Conservation (phyloP, 2,797 vertebrate genomes). For the Acanthurus tractus region DNA sequence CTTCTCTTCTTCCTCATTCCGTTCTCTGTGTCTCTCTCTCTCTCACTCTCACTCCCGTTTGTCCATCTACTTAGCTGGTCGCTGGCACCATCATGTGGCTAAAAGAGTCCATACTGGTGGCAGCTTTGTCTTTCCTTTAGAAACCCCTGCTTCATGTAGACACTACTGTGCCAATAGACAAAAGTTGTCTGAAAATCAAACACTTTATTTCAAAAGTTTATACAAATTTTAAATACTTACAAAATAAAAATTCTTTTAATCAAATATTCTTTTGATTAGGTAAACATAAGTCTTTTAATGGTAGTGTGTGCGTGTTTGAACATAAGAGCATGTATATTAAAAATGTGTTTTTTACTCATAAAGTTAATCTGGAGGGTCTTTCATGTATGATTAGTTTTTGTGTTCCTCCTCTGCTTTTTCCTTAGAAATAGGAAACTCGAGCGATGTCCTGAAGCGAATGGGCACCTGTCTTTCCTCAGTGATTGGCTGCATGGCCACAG, state of each 20-base stretch:
- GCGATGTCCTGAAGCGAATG: conserved; percentile 74
- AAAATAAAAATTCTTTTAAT: conserved; percentile 55
- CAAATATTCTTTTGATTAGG: not conserved
- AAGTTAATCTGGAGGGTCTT: not conserved
- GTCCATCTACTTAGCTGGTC: not conserved
- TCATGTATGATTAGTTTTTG: conserved; percentile 44
- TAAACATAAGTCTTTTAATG: conserved; percentile 55
- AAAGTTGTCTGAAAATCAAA: conserved; percentile 22
- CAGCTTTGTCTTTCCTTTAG: not conserved
- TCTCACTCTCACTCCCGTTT: not conserved
- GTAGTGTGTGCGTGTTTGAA: conserved; percentile 9
- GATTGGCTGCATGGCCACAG: conserved; percentile 51
- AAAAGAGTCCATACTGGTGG: not conserved
- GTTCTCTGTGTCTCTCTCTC: not conserved
- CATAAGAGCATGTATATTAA: not conserved
- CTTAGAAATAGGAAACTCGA: conserved; percentile 80
- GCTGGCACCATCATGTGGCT: conserved; percentile 63
- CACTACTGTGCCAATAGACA: fast-evolving
- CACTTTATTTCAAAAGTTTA: conserved; percentile 42
- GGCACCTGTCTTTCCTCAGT: conserved; percentile 62
- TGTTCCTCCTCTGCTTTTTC: conserved; percentile 46
- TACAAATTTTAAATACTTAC: conserved; percentile 52
- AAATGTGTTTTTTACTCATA: not conserved
- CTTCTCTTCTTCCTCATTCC: not conserved
- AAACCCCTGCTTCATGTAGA: not conserved